Evolutionary conservation across 2,113 vertebrate species (phyloP), one percentile per base, ranked within the genome.

Genomic region (Heterotis niloticus): DNA sequence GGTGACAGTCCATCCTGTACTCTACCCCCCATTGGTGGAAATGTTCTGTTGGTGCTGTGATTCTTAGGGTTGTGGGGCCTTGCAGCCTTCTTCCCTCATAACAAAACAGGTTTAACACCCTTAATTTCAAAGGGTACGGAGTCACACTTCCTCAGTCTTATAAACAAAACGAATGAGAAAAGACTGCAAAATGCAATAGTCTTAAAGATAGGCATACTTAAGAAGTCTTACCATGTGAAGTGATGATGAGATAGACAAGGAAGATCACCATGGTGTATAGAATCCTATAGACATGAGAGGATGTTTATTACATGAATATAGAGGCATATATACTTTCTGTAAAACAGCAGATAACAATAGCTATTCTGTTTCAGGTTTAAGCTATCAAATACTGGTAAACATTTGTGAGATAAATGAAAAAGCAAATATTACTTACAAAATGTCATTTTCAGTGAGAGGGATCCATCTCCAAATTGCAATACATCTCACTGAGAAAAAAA

Each of bases 171-270:
- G 16, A 26, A 67, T 1, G 4, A 13, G 13, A 13, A 5, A 29
- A 34, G 9, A n/a, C 26, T 5, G 13, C n/a, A 72, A 23, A 60
- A 4, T 7, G 16, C 23, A 29, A 3, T 5, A 28, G 52, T 0
- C 62, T 24, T 16, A 71, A 28, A 60, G 16, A 28, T 3, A 0
- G n/a, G 26, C 24, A 34, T 62, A 7, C 57, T 5, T 5, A 77
- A 11, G 28, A 74, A 16, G 0, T 87, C 92, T 90, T 82, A 93
- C 92, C 89, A 17, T 71, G 77, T 52, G 80, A 82, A 71, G 81
- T 12, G 80, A 90, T 78, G 72, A 87, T 64, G 66, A 89, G 26
- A 23, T 69, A 84, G 20, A 86, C 28, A 73, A 91, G 83, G 80
- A 87, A 68, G 9, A 72, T 70, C 80, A 86, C 76, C 85, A 84